A percentile compares a stretch with the other conserved stretches of the same genome.
These are phyloP conservation scores for Cyprinodon tularosa DNA, from an alignment of 2,113 vertebrate species.

Conservation along the genomic window DNA sequence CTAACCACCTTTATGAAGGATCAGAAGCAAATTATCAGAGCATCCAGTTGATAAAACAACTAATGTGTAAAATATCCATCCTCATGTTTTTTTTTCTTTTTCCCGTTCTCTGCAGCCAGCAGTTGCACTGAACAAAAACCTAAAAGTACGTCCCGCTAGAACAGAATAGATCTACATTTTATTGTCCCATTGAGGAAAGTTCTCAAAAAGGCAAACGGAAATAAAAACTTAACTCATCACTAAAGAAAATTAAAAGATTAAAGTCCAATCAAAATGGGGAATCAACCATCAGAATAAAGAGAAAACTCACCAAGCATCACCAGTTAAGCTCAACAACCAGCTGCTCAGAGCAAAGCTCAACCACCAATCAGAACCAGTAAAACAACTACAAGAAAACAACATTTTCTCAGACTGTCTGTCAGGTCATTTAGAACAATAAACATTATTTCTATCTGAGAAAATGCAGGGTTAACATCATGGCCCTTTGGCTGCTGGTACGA, in stretches of 20 bases:
- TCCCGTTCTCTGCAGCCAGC: conserved; percentile 6
- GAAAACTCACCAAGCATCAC: conserved; percentile 13
- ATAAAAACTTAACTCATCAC: too few relatives aligned
- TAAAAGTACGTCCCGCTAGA: conserved; percentile 45
- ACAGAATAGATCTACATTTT: background rate
- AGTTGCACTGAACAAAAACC: conserved; percentile 25
- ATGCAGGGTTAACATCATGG: too few relatives aligned
- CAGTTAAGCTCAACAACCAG: conserved; percentile 29
- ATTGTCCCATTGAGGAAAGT: too few relatives aligned
- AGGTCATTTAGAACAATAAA: background rate
- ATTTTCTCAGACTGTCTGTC: background rate
- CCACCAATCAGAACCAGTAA: conserved; percentile 27
- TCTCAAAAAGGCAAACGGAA: too few relatives aligned
- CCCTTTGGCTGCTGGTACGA: too few relatives aligned
- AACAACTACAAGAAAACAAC: background rate
- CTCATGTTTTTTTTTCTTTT: conserved; percentile 12
- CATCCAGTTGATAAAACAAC: conserved; percentile 59
- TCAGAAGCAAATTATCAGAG: conserved; percentile 45
- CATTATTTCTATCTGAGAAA: background rate
- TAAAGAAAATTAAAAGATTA: too few relatives aligned
- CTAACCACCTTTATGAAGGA: conserved; percentile 65
- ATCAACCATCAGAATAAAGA: too few relatives aligned
- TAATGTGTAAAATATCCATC: conserved; percentile 42
- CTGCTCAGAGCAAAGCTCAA: too few relatives aligned
- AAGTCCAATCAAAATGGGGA: too few relatives aligned